phyloP scores from a whole-genome alignment of 2,888 invertebrate genomes.

The Proisotoma minuta region DNA sequence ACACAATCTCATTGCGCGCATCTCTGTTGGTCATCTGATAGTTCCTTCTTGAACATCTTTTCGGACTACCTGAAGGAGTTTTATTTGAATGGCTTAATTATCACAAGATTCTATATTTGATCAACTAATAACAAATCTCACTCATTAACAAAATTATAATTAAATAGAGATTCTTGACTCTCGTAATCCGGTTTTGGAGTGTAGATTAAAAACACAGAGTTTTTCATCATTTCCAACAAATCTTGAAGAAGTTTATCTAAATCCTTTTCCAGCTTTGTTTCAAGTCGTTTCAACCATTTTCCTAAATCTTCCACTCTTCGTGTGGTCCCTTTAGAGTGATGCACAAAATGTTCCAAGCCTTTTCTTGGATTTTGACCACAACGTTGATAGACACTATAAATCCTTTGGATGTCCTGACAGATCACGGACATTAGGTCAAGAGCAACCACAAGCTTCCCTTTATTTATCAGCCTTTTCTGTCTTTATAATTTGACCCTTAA shows the following conservation, averaged over 20 bases:
- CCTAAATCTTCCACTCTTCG: constrained; percentile 28
- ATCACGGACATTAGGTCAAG: constrained; percentile 5
- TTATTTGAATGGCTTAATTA: constrained; percentile 37
- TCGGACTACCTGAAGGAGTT: constrained; percentile 32
- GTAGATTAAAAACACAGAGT: constrained; percentile 23
- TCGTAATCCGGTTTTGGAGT: constrained; percentile 8
- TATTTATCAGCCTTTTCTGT: not conserved
- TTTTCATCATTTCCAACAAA: constrained; percentile 18
- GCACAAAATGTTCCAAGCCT: not conserved
- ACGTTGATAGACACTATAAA: constrained; percentile 1
- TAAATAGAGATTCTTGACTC: constrained; percentile 5
- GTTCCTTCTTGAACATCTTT: constrained; percentile 39
- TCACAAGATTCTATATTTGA: constrained; percentile 24
- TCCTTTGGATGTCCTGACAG: not conserved
- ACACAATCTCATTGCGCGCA: constrained; percentile 36
- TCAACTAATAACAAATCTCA: constrained; percentile 4
- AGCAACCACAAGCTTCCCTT: not conserved
- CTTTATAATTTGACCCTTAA: not conserved
- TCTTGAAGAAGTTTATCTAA: constrained; percentile 19
- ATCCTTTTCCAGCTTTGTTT: constrained; percentile 18
- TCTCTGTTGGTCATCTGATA: constrained; percentile 35
- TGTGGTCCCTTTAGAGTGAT: too few species aligned
- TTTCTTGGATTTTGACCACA: constrained; percentile 12
- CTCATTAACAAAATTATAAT: constrained; percentile 10
- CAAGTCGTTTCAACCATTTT: constrained; percentile 27